Conservation (phyloP, 2,113 vertebrate genomes). For the Hassar affinis region DNA sequence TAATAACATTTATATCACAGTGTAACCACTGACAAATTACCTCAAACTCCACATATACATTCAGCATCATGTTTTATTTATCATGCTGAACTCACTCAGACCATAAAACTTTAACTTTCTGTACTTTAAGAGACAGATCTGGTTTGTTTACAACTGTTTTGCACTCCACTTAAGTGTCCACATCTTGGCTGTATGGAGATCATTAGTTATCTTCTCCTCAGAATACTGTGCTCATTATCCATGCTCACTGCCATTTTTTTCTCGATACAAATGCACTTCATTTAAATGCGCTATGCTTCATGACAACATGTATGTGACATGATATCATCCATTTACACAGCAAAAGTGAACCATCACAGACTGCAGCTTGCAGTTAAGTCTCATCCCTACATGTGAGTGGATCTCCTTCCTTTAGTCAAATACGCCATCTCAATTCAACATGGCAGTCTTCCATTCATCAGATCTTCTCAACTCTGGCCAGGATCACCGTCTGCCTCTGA, state of each 20-base stretch:
- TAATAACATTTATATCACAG: not conserved
- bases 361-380: slow-evolving; percentile 19
- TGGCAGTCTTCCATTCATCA: slow-evolving; percentile 38
- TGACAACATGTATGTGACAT: slow-evolving; percentile 1
- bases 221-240: slow-evolving; percentile 4
- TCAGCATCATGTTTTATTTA: too few relatives aligned
- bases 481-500: slow-evolving; percentile 37
- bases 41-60: not conserved
- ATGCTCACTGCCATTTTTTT: not conserved
- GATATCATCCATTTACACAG: not conserved
- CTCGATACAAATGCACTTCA: not conserved
- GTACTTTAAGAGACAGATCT: not conserved
- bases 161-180: not conserved
- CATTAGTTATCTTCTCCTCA: slow-evolving; percentile 6
- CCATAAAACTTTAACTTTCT: too few relatives aligned
- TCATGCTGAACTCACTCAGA: too few relatives aligned
- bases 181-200: not conserved
- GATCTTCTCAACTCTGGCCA: slow-evolving; percentile 39
- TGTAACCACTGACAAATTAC: not conserved
- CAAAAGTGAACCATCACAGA: slow-evolving; percentile 3
- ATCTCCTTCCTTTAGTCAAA: slow-evolving; percentile 35
- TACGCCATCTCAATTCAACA: slow-evolving; percentile 31
- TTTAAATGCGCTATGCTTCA: slow-evolving; percentile 2
- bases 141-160: not conserved
- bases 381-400: not conserved